Base-by-base conservation (phyloP, 2,888 invertebrate genomes). In the Copidosoma aretas region DNA sequence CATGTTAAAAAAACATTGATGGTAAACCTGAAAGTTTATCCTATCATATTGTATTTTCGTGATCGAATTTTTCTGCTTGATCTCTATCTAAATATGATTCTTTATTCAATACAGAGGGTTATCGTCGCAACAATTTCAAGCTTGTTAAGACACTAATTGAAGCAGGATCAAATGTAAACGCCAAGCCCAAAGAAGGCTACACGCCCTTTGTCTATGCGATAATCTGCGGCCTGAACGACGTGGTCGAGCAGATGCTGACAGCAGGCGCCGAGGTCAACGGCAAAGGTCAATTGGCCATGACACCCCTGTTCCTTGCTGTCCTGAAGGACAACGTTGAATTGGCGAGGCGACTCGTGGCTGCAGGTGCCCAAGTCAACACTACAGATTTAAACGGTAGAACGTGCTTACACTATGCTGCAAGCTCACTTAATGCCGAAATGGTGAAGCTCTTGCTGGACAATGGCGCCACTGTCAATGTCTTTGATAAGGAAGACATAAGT, bases 381-480 rank as follows among this genome's bases (percentile, higher is more conserved):
- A 46, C 60, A 19, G 61, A 67, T 46, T 51, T 32, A 22, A 32
- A 57, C 10, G 61, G 61, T 17, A 57, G 39, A 43, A 67, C 67
- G 1, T 57, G 67, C n/a, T 21, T 67, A 12, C 67, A 61, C n/a
- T 57, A 61, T 10, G 67, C 67, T 17, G 56, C 60, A 12, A 61
- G 51, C 24, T 24, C 49, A 3, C 46, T 32, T 0, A 39, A 52
- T 17, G 19, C 10, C 10, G 67, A 57, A 1, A 61, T 61, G 61
- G 39, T 57, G 0, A 49, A 60, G 10, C 39, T 61, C 4, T 39
- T 67, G 3, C 24, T 67, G 22, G 19, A 60, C 22, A 49, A 53
- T 22, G 67, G 57, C 1, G 67, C 67, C 8, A 60, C 60, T 14
- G 67, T 67, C 22, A 67, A 67, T 25, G 56, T 67, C n/a, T 51